phyloP scores from a whole-genome alignment of 1,140 invertebrate genomes.

The Pygmarrhopalites habei region DNA sequence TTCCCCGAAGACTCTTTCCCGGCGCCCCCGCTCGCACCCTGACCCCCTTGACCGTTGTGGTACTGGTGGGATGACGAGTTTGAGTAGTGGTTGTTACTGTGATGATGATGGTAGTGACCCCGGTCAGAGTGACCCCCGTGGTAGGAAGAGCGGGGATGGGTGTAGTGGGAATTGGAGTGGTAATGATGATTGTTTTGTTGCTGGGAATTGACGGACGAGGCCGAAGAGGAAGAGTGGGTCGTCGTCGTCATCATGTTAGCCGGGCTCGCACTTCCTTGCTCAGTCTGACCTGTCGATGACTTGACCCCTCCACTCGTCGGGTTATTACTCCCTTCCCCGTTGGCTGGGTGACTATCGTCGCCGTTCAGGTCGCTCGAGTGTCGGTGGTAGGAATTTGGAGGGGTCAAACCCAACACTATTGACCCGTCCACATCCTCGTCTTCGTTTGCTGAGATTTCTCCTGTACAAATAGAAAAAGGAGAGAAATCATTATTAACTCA shows the following conservation, averaged over 20 bases:
- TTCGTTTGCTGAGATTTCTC: constrained; percentile 39
- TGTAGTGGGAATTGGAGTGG: neutral
- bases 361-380: neutral
- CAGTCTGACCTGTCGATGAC: neutral
- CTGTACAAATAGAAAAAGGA: constrained; percentile 23
- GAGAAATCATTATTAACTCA: neutral
- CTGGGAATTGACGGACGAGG: constrained; percentile 1
- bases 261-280: too few species aligned
- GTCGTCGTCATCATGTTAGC: neutral
- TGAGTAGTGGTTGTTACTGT: neutral
- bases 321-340: neutral
- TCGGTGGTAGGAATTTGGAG: too few species aligned
- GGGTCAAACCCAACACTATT: neutral
- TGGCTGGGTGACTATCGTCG: neutral
- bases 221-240: neutral
- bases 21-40: neutral
- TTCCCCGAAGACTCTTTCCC: neutral
- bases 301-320: neutral
- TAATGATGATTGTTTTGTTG: neutral
- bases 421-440: constrained; percentile 31
- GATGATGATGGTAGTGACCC: neutral
- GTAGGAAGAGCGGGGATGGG: neutral
- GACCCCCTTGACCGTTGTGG: neutral
- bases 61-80: neutral
- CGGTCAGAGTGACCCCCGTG: too few species aligned